Base-by-base conservation (phyloP, 2,113 vertebrate species). In the Climacteris rufus region DNA sequence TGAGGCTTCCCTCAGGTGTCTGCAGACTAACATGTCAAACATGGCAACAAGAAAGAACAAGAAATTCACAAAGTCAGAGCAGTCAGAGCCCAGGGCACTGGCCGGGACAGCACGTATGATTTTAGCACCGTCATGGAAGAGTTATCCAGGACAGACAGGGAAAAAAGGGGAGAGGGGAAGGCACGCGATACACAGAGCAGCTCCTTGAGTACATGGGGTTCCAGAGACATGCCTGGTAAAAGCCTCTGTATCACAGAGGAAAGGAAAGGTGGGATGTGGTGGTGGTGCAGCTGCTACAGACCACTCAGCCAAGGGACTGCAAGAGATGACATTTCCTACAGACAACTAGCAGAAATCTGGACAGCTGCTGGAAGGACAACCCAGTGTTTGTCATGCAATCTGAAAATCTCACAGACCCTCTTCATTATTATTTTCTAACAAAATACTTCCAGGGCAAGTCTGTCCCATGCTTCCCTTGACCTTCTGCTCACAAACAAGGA, bases 141-240 rank as follows among this genome's bases (percentile, higher is more conserved):
- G 28, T 40, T 68, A n/a, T 12, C 21, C 3, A 4, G 27, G 33
- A 17, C 40, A 64, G 81, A 7, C 7, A 72, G 22, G n/a, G 35
- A 83, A 68, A 14, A 64, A 56, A 17, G 22, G 11, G 15, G 33
- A 81, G 44, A 57, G 52, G 6, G 18, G 30, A 85, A 90, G 11
- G 33, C 22, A 56, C 0, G 0, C 50, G 25, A 49, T 71, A 28
- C 1, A 3, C 8, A 65, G 23, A 79, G 23, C 14, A 40, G 53
- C 53, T 59, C 33, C 28, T 42, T 42, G 33, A 52, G 47, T 39
- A 47, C 24, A 5, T 5, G 6, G 21, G 16, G 19, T 66, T 90
- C 44, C 49, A 69, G 65, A 50, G 24, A n/a, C 8, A 21, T 5
- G 12, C 19, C 59, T 76, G 66, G 44, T 64, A 37, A 75, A 66